Evolutionary conservation across 2,113 vertebrate genomes (phyloP).

Genomic region (Anthoscopus minutus): DNA sequence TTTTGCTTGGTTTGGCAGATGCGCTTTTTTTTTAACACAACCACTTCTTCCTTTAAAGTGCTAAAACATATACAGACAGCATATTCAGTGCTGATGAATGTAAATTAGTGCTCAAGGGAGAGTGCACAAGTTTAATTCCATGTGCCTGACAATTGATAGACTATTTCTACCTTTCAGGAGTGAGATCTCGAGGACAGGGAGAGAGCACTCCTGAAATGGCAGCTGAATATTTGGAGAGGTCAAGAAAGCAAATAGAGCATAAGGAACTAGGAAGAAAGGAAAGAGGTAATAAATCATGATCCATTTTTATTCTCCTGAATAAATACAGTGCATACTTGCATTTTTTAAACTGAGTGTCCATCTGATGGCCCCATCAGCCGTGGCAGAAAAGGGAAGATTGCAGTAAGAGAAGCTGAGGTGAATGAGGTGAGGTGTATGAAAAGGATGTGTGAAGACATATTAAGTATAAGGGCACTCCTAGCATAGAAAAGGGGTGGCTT

Average conservation of each 20-base stretch:
- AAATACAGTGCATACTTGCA: background rate
- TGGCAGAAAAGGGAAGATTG: background rate
- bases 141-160: background rate
- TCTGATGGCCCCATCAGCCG: background rate
- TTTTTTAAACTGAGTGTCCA: background rate
- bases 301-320: background rate
- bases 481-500: background rate
- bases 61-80: background rate
- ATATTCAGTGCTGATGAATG: background rate
- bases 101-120: background rate
- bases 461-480: background rate
- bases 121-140: background rate
- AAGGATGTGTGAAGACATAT: background rate
- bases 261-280: background rate
- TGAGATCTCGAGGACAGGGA: background rate
- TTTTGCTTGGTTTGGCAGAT: background rate
- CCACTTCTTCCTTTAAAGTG: background rate
- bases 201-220: background rate
- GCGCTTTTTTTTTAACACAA: background rate
- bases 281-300: background rate
- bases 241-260: background rate
- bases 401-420: background rate
- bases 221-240: background rate
- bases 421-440: background rate
- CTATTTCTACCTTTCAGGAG: background rate